Evolutionary conservation across 2,888 invertebrate species (phyloP), one percentile per base, ranked within the genome.

Genomic region (Rhagium mordax): DNA sequence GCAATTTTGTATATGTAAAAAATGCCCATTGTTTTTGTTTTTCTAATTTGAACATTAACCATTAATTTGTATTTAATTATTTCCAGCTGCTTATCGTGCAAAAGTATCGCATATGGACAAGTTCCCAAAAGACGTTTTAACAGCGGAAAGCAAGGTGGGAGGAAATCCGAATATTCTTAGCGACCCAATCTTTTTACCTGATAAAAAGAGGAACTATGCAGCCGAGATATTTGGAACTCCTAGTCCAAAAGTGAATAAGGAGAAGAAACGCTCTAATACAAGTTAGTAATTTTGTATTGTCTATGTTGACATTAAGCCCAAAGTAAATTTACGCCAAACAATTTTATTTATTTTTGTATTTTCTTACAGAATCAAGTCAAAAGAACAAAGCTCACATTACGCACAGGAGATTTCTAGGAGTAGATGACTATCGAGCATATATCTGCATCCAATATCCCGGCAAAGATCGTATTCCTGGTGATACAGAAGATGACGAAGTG

Each of bases 81-180:
- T 88, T 87, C 4, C 85, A 93, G 93, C 91, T 68, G 82, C 81
- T 33, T 84, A 77, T 81, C 89, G 92, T 81, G 89, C 90, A 16
- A 94, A 93, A 85, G 90, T 90, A 82, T 90, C 92, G 49, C 91
- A 90, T 78, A 94, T 95, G 93, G 92, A 93, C 77, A 95, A 95
- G 86, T 96, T 96, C 87, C 94, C 94, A 0, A 90, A 91, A 59
- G 96, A 96, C 87, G 91, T 96, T 1, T 89, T 91, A 67, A 90
- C 90, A 71, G 96, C 96, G 0, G 96, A 96, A 84, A 90, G 90
- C 59, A 89, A 92, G 70, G 92, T 94, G 2, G 91, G 91, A 24
- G 95, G 95, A 7, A 92, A 95, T 86, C 90, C 91, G 20, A 90
- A 93, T 78, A 94, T 95, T 77, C 86, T 95, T 51, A 89, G 90